These are phyloP conservation scores for Papilio machaon DNA, from an alignment of 1,140 invertebrate species.

Conservation along the genomic window DNA sequence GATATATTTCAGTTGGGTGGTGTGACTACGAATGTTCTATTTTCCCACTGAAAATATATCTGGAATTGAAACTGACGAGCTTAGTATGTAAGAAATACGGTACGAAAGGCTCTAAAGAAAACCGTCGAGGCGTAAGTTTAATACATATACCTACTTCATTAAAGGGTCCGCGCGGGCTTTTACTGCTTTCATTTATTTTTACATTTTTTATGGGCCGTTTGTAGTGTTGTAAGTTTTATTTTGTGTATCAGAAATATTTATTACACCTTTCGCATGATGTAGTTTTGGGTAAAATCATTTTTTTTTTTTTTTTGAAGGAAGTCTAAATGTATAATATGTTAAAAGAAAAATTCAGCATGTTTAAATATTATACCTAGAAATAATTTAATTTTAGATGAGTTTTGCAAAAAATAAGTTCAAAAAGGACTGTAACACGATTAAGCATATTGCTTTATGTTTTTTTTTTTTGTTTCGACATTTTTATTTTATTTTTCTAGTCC, in stretches of 20 bases:
- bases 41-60: conserved; percentile 52
- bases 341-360: not conserved
- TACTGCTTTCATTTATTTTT: conserved; percentile 31
- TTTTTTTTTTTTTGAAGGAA: not conserved
- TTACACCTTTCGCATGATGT: not conserved
- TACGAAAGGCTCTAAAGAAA: conserved; percentile 55
- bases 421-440: not conserved
- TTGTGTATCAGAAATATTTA: not conserved
- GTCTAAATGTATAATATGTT: not conserved
- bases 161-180: conserved; percentile 45
- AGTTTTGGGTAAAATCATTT: not conserved
- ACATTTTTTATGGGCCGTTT: not conserved
- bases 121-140: conserved; percentile 56
- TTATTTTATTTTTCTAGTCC: conserved; percentile 39
- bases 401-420: not conserved
- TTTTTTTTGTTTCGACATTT: not conserved
- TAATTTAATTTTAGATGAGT: not conserved
- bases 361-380: not conserved
- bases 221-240: conserved; percentile 23
- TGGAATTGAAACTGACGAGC: conserved; percentile 40
- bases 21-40: conserved; percentile 44
- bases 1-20: conserved; percentile 21
- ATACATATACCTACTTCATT: conserved; percentile 71
- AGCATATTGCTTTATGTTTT: not conserved
- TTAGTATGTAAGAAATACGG: conserved; percentile 52